Base-by-base conservation (phyloP, 2,888 invertebrate species). In the Ennomos fuscantarius region DNA sequence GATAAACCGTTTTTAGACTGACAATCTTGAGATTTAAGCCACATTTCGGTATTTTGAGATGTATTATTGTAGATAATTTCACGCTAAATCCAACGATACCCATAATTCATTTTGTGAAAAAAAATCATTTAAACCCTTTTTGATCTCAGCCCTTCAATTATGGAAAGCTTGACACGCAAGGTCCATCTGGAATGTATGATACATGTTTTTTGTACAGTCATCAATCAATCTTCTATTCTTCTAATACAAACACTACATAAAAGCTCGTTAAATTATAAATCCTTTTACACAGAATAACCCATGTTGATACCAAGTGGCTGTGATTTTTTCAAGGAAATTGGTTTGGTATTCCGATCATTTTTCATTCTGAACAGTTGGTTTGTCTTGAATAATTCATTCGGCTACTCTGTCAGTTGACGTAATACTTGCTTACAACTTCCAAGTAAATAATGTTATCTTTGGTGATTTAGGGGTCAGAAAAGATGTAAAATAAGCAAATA, bases 371-470 rank as follows among this genome's bases (percentile, higher is more conserved):
- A 68, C 69, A 63, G 68, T 67, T 57, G 48, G 45, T 55, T 65
- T 45, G 61, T 59, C 52, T 70, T 85, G 78, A 81, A 82, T 86
- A 65, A 85, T 84, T 82, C 78, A 82, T 77, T 64, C 49, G 49
- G 51, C 59, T 40, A 44, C 55, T 64, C 60, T 66, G 57, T 64
- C 60, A 65, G 62, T 74, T 79, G 72, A 78, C 72, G 78, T 78
- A 77, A 76, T 49, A 53, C 65, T 69, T 70, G 70, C 65, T 69
- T 66, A 53, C 45, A 58, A 68, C 65, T 69, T 66, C 54, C 45
- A 58, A 68, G 66, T 69, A 67, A 47, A 55, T 63, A 62, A 60
- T 51, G 32, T 41, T 54, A 62, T 51, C 48, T 50, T 40, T 52
- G 43, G 13, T 55, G 55, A 60, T 57, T 56, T 69, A 63, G 61